Conservation (phyloP, 1,140 invertebrate species). For the Philotrypesis tridentata region DNA sequence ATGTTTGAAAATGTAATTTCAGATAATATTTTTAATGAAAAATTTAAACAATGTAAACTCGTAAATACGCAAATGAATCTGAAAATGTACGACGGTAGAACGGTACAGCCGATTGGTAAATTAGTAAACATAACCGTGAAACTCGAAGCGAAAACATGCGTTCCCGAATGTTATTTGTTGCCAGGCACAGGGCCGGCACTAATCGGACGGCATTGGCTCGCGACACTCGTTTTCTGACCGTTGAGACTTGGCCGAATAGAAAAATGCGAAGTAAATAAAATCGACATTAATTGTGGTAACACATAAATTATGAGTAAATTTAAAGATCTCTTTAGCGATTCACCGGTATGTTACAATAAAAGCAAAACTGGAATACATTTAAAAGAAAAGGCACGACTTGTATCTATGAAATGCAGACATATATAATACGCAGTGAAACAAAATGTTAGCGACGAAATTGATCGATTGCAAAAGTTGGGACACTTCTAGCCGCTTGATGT, state of each 20-base stretch:
- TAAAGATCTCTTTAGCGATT: not conserved
- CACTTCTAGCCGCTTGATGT: slow-evolving; percentile 47
- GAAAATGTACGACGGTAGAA: slow-evolving; percentile 23
- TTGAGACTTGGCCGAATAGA: no score
- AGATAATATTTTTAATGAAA: slow-evolving; percentile 31
- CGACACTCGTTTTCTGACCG: slow-evolving; percentile 39
- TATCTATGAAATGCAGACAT: slow-evolving; percentile 21
- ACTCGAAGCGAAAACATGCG: not conserved
- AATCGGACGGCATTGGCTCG: slow-evolving; percentile 52
- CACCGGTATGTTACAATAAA: not conserved
- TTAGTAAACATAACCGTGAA: slow-evolving; percentile 28
- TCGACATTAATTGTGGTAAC: not conserved
- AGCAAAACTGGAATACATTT: slow-evolving; percentile 9
- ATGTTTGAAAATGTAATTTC: slow-evolving; percentile 23
- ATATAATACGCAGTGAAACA: slow-evolving; percentile 44
- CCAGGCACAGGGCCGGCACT: slow-evolving; percentile 55
- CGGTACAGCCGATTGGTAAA: slow-evolving; percentile 30
- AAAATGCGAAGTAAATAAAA: slow-evolving; percentile 5
- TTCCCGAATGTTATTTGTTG: slow-evolving; percentile 52
- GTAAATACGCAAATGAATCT: slow-evolving; percentile 34
- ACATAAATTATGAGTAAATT: not conserved
- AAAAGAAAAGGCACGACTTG: not conserved
- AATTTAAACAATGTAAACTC: slow-evolving; percentile 26
- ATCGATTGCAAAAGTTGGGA: slow-evolving; percentile 47
- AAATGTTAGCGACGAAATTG: slow-evolving; percentile 47